Evolutionary conservation across 2,888 invertebrate species (phyloP).

Genomic region (Melieria picta): DNA sequence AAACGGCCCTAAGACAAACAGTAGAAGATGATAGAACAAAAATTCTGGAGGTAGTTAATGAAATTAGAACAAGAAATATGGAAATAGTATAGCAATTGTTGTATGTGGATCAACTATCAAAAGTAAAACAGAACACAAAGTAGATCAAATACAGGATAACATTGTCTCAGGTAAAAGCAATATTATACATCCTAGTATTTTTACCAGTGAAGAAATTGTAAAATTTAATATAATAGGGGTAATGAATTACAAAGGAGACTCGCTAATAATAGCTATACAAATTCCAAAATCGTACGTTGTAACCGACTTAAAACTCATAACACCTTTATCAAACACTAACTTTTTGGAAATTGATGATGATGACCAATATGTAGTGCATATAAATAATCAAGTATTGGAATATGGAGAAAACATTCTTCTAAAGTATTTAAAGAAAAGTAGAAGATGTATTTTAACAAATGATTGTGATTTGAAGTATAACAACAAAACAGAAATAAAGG

Average conservation of each 20-base stretch:
- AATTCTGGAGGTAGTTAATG: no score
- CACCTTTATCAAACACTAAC: neutral
- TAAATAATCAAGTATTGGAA: neutral
- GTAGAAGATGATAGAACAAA: no score
- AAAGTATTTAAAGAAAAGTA: neutral
- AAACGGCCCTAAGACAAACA: no score
- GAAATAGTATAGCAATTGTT: slow-evolving; percentile 1
- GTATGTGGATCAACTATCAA: neutral
- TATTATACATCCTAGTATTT: no score
- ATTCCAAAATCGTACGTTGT: neutral
- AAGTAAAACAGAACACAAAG: no score
- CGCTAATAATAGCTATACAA: neutral
- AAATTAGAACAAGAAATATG: no score
- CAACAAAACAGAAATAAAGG: neutral
- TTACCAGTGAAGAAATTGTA: neutral
- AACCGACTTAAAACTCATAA: neutral
- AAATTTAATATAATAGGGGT: neutral
- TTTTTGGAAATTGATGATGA: neutral
- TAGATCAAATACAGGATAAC: no score
- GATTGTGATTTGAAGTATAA: neutral
- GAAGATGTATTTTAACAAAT: neutral
- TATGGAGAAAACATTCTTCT: neutral
- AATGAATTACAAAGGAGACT: neutral
- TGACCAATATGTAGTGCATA: neutral
- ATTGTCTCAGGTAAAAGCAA: no score